Evolutionary conservation across 1,140 invertebrate genomes (phyloP), one percentile per base, ranked within the genome.

Genomic region (Drosophila arawakana): DNA sequence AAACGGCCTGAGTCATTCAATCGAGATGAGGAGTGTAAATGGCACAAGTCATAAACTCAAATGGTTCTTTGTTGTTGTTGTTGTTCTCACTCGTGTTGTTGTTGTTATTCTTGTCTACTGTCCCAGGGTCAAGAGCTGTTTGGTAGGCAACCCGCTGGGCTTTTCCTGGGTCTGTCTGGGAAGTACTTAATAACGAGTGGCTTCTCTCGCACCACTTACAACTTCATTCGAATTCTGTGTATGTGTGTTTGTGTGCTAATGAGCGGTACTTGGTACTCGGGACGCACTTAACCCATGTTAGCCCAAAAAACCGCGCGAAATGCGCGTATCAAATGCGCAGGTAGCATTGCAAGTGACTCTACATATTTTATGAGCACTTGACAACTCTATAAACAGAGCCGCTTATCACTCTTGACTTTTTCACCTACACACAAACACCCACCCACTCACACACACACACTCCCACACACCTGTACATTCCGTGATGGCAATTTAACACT

Each of bases 361-460:
- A 62, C 54, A 65, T 41, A 80, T 63, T 86, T 86, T 80, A 88
- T 76, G 80, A 80, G 73, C 76, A 70, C 83, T 86, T 86, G 82
- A 86, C 76, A 79, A 80, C 80, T 82, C 83, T 77, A 82, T 88
- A 81, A 86, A 81, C 70, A 73, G 55, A 81, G 37, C 73, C 73
- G 82, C 71, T 85, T 85, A 85, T 85, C 81, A 73, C 71, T 39
- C 49, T 73, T 71, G 68, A 63, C 63, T 34, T 18, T 46, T 37
- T 21, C 54, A 50, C 44, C 55, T 5, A 58, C 50, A 57, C 49
- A 39, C 5, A 2, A 25, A 43, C 39, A 55, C 8, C 50, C 58
- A 30, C 37, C 55, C 35, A 44, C 37, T 30, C 21, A 18, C 10
- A 21, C 18, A 59, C 18, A 59, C 25, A 65, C 43, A 18, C 43